Base-by-base conservation (phyloP, 2,797 vertebrate genomes). In the Sebastes iracundus region DNA sequence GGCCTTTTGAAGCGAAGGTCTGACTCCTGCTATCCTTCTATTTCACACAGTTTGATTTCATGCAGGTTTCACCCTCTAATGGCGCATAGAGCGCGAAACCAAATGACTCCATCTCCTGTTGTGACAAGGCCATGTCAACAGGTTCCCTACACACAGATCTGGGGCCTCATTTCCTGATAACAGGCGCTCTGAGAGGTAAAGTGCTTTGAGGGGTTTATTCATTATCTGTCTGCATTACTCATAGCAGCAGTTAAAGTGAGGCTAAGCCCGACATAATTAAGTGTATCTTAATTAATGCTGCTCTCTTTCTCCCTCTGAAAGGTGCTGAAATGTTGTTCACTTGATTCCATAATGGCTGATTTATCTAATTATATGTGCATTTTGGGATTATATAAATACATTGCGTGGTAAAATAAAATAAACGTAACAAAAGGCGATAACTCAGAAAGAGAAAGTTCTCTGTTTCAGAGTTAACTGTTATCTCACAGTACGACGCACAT, bases 191-290 rank as follows among this genome's bases (percentile, higher is more conserved):
- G 87, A 83, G 86, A 81, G 77, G 65, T 56, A 70, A 86, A 88
- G 67, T 60, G 74, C 79, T 83, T 72, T 75, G 55, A 82, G 61
- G 80, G 59, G 61, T 79, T 81, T 73, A 61, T 79, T 88, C 77
- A 86, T 91, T 87, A 89, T 81, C 80, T 27, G 72, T 77, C 82
- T 85, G 80, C 68, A 63, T 90, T 86, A 67, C 85, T 82, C 82
- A 86, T 52, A 62, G 79, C 82, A 23, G 70, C 87, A 78, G 76
- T 90, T 86, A 88, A 85, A 82, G 75, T 13, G 82, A 80, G 78
- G 67, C 82, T 85, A 73, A 68, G 82, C 58, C 72, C 46, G 23
- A 63, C 38, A 66, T 84, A 91, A 92, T 92, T 84, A 90, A 85
- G 75, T 72, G 74, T 71, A 59, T 81, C 59, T 85, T 84, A 91